Percentiles rank a stretch among this genome's conserved stretches.
Evolutionary conservation across 2,797 vertebrate species (phyloP).

Genomic region (Pseudopleuronectes americanus): DNA sequence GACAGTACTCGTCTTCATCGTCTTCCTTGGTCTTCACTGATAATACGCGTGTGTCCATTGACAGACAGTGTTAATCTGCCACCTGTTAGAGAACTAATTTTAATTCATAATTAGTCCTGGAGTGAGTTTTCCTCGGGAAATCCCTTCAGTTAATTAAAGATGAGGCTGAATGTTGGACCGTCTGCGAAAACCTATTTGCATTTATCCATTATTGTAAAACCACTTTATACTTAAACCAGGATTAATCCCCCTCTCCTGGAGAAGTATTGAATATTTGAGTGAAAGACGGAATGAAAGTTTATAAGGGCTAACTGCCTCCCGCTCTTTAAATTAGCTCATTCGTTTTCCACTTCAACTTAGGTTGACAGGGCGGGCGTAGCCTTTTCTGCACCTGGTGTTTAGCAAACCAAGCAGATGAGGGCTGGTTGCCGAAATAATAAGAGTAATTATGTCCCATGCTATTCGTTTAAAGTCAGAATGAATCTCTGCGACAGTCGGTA

Average conservation of each 20-base stretch:
- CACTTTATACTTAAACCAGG: slow-evolving; percentile 20
- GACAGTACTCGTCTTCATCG: neutral
- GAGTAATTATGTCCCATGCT: too few relatives aligned
- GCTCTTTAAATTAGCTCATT: neutral
- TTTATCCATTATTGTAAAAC: slow-evolving; percentile 23
- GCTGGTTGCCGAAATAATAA: neutral
- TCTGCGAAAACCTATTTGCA: slow-evolving; percentile 9
- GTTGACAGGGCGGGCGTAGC: neutral
- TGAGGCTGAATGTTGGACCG: neutral
- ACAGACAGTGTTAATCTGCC: slow-evolving; percentile 14
- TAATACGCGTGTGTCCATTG: slow-evolving; percentile 10
- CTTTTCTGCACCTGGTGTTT: neutral
- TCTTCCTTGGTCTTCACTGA: slow-evolving; percentile 4
- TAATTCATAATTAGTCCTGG: slow-evolving; percentile 2
- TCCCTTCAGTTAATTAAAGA: slow-evolving; percentile 35
- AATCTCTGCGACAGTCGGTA: neutral
- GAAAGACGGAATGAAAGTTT: slow-evolving; percentile 1
- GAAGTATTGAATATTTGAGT: slow-evolving; percentile 4
- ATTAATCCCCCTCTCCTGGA: slow-evolving; percentile 28
- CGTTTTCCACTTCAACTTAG: neutral
- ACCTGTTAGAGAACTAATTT: slow-evolving; percentile 11
- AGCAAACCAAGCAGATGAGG: neutral
- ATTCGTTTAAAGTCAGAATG: neutral
- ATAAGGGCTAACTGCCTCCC: neutral
- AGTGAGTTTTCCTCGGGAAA: slow-evolving; percentile 20